Evolutionary conservation across 2,888 invertebrate genomes (phyloP), one percentile per base, ranked within the genome.

Genomic region (Drosophila barbarae): DNA sequence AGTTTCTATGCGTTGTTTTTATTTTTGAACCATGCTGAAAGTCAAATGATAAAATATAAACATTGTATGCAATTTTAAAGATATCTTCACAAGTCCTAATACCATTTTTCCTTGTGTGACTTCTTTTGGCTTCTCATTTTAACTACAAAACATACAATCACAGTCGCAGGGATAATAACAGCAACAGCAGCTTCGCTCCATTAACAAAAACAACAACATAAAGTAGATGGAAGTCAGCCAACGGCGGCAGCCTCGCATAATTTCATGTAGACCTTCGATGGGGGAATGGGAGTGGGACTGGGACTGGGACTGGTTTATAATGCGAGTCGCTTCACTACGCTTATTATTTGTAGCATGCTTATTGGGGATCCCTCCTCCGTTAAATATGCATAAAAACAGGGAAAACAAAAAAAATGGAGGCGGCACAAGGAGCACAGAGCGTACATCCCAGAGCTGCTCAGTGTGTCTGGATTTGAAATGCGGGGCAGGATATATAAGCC

Each of bases 341-440:
- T 84, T 79, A 78, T 79, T 79, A 81, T 79, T 79, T 79, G 85
- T 84, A 82, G 84, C 82, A 79, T 82, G 84, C 83, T 79, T 79
- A 79, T 79, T 79, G 74, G 73, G 39, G 42, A 35, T 39, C 49
- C 28, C 52, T 53, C 51, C 50, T 36, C 36, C 35, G 50, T 36
- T 53, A 53, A 53, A 53, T 53, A 50, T 53, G 53, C 53, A 56
- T 15, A 32, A 44, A 66, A 44, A 28, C 32, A 35, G 35, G 34
- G 21, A 34, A 47, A 44, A 53, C 42, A 44, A 60, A 41, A 44
- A 36, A 47, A 15, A 30, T 21, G 30, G 13, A 12, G 58, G n/a
- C 34, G 42, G 28, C 47, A 21, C 32, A 47, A 32, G 32, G 18
- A 47, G 44, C 23, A 9, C 26, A 6, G 21, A n/a, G 9, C 23